phyloP scores from a whole-genome alignment of 2,797 vertebrate genomes.

The Phrynocephalus forsythii region DNA sequence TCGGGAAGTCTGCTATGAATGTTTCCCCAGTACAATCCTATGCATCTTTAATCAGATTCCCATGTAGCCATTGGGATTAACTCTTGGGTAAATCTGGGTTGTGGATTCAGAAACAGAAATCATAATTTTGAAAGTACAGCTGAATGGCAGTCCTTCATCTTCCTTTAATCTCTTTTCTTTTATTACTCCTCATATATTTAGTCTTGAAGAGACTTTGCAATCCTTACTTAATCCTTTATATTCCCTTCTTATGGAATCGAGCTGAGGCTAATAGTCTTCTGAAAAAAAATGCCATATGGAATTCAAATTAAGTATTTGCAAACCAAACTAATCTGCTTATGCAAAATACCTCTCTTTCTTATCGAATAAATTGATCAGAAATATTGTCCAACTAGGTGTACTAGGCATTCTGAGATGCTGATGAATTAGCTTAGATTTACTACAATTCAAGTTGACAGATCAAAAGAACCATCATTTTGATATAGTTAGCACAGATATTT shows the following conservation, averaged over 20 bases:
- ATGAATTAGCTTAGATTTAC: too few relatives aligned
- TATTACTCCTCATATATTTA: background rate
- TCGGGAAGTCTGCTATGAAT: background rate
- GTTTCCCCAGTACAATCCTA: background rate
- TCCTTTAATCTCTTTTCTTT: conserved; percentile 3
- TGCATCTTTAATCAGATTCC: background rate
- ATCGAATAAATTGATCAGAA: too few relatives aligned
- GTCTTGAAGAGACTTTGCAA: background rate
- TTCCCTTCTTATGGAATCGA: background rate
- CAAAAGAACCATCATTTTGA: too few relatives aligned
- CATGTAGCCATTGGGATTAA: background rate
- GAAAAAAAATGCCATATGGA: background rate
- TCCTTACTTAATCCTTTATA: background rate
- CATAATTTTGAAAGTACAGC: conserved; percentile 5
- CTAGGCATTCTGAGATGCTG: too few relatives aligned
- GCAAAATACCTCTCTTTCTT: background rate
- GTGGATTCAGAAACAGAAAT: background rate
- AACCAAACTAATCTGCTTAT: background rate
- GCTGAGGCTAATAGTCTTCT: background rate
- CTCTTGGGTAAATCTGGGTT: background rate
- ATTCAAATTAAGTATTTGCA: background rate
- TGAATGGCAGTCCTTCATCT: conserved; percentile 17
- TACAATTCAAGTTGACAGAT: too few relatives aligned
- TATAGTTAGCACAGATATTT: too few relatives aligned
- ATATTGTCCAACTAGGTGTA: too few relatives aligned